Percentiles rank a stretch among this genome's conserved stretches.
Evolutionary conservation across 2,888 invertebrate species (phyloP).

Genomic region (Lithophane leautieri): DNA sequence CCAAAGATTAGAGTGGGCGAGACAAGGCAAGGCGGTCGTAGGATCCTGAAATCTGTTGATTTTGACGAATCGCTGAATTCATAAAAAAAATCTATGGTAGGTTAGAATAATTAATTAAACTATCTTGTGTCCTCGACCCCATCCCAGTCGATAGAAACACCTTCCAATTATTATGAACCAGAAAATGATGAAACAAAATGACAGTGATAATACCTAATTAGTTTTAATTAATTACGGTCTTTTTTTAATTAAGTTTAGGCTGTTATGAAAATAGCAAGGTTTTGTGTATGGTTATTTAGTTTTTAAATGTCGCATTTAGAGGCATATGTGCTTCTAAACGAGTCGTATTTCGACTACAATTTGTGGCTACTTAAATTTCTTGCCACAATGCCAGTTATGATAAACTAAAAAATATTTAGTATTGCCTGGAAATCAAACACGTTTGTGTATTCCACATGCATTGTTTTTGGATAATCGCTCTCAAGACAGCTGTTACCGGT

Average conservation of each 20-base stretch:
- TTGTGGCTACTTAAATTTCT: no score
- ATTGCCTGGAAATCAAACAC: background rate
- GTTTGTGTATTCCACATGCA: no score
- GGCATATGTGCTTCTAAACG: background rate
- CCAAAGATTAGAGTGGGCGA: background rate
- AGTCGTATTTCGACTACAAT: background rate
- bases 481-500: background rate
- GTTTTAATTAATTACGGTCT: background rate
- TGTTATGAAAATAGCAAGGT: constrained; percentile 19
- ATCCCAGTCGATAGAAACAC: constrained; percentile 5
- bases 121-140: background rate
- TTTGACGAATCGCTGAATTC: background rate
- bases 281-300: constrained; percentile 20
- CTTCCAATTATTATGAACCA: background rate
- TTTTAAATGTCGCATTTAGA: background rate
- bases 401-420: background rate
- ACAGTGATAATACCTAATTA: constrained; percentile 1
- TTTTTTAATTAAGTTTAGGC: constrained; percentile 1
- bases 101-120: background rate
- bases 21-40: background rate
- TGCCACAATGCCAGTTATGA: no score
- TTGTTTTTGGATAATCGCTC: background rate
- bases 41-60: background rate
- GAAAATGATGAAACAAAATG: constrained; percentile 21
- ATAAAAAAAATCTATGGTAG: background rate